phyloP scores from a whole-genome alignment of 2,888 invertebrate species.

The Serripes groenlandicus region DNA sequence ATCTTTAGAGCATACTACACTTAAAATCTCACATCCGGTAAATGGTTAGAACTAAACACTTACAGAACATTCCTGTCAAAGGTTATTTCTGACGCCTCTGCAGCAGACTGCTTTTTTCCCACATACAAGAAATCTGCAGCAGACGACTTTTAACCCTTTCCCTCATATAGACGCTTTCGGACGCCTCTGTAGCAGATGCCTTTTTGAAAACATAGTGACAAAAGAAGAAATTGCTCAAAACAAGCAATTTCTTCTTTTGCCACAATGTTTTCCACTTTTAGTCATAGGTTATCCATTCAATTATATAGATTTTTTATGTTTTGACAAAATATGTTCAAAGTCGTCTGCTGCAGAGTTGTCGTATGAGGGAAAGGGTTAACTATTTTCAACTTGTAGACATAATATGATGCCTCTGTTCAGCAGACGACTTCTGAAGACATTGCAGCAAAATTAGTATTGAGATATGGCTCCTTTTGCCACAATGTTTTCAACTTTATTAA shows the following conservation, averaged over 20 bases:
- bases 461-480: neutral
- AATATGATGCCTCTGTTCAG: neutral
- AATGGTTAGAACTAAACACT: too few species aligned
- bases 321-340: neutral
- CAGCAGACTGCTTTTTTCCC: too few species aligned
- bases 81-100: too few species aligned
- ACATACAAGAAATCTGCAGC: too few species aligned
- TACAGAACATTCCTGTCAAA: too few species aligned
- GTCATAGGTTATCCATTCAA: neutral
- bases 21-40: too few species aligned
- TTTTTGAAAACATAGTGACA: neutral
- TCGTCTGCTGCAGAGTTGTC: neutral
- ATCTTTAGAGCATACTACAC: too few species aligned
- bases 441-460: neutral
- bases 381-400: neutral
- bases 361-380: neutral
- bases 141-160: neutral
- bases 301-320: neutral
- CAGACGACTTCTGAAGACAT: neutral
- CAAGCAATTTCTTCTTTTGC: constrained; percentile 1
- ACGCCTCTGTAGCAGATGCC: neutral
- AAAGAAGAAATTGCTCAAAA: constrained; percentile 1
- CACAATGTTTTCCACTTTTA: neutral
- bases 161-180: neutral
- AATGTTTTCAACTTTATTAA: neutral